Percentiles rank a stretch among this genome's conserved stretches.
Conservation (phyloP, 2,113 vertebrate species). For the Notothenia coriiceps region DNA sequence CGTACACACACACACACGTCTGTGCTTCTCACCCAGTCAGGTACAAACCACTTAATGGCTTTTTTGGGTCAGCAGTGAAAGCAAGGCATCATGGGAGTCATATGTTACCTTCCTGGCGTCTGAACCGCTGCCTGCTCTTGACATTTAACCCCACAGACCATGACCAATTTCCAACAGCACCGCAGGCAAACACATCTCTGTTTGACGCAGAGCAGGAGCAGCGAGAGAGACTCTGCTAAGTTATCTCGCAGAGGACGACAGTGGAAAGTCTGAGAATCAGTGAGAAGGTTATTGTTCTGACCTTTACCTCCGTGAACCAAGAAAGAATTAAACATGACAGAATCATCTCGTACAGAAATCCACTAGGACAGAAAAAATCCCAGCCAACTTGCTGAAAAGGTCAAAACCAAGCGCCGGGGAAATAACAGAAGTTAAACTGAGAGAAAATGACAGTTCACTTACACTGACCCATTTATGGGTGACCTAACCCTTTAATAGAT, state of each 20-base stretch:
- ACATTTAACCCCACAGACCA: conserved; percentile 61
- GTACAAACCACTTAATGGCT: conserved; percentile 62
- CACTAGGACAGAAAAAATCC: conserved; percentile 26
- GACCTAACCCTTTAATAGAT: conserved; percentile 22
- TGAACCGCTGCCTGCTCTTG: conserved; percentile 68
- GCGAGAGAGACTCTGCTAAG: neutral
- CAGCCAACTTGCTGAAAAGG: conserved; percentile 52
- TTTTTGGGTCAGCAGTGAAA: conserved; percentile 67
- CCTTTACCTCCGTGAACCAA: conserved; percentile 37
- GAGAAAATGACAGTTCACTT: conserved; percentile 49
- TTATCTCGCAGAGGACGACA: neutral
- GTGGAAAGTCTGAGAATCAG: conserved; percentile 1
- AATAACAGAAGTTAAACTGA: conserved; percentile 33
- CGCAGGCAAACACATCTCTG: neutral
- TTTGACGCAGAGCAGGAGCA: neutral
- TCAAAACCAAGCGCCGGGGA: conserved; percentile 36
- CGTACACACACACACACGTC: conserved; percentile 17
- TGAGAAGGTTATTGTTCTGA: conserved; percentile 44
- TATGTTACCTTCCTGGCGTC: conserved; percentile 74
- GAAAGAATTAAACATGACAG: conserved; percentile 51
- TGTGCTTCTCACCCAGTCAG: conserved; percentile 29
- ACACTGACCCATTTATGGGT: conserved; percentile 20
- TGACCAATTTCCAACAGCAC: conserved; percentile 41
- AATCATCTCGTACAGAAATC: conserved; percentile 52
- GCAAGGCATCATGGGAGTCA: conserved; percentile 70